Percentiles rank a stretch among this genome's conserved stretches.
Conservation (phyloP, 2,888 invertebrate species). For the Xanthorhoe designata region DNA sequence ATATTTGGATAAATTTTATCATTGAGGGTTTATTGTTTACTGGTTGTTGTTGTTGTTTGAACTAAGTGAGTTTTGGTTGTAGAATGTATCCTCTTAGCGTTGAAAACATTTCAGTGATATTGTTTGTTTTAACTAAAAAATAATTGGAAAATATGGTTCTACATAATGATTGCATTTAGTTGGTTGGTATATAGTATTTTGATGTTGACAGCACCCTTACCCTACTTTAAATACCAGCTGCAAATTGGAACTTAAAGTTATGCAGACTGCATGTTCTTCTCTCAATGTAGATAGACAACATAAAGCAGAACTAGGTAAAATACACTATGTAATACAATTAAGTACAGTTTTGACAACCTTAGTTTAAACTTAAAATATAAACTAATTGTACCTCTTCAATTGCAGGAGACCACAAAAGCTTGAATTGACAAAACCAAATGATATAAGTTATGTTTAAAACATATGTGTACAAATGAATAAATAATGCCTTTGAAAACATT, state of each 20-base stretch:
- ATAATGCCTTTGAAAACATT: conserved; percentile 1
- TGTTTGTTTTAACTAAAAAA: background rate
- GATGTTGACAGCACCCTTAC: background rate
- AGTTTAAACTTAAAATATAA: background rate
- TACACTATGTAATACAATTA: background rate
- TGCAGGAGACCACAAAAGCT: conserved; percentile 12
- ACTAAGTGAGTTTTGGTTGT: no score
- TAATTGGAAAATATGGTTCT: background rate
- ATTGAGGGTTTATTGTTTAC: background rate
- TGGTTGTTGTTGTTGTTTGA: background rate
- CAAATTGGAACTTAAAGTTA: background rate
- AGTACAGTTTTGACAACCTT: background rate
- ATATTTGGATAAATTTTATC: background rate
- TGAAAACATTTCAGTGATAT: background rate
- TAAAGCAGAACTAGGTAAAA: background rate
- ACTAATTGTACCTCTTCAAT: conserved; percentile 20
- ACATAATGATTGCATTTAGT: background rate
- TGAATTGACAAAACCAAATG: background rate
- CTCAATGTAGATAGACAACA: background rate
- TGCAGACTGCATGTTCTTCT: background rate
- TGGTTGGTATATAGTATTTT: background rate
- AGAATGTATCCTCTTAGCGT: no score
- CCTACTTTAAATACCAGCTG: background rate
- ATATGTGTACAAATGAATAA: background rate
- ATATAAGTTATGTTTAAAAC: background rate